Base-by-base conservation (phyloP, 2,797 vertebrate genomes). In the Myripristis murdjan region DNA sequence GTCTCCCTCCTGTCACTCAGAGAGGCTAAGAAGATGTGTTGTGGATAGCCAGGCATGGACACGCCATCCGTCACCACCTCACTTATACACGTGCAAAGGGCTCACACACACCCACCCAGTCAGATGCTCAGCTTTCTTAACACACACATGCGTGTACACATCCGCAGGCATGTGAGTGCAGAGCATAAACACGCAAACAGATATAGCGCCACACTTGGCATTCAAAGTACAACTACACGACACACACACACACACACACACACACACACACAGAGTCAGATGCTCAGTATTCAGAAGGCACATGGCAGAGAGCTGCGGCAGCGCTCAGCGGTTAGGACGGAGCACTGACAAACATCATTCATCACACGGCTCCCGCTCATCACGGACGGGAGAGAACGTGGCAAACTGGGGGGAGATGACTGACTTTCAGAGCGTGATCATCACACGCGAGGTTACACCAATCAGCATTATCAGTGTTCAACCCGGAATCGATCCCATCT, bases 1-100 rank as follows among this genome's bases (percentile, higher is more conserved):
- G 77, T 83, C 81, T 82, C 56, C 73, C 43, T 70, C 44, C 75
- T 41, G 31, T 86, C 82, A 76, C 64, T 88, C 79, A 83, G 60
- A 77, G 73, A 24, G 69, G 55, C 75, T 54, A 44, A 62, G 74
- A 81, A 75, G 87, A 84, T 80, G 77, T 78, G 73, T 67, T 22
- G 73, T 28, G 73, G 79, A 84, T 66, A 72, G 84, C 73, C 73
- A 64, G 79, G 82, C 77, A 57, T 70, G 72, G 75, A 69, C 78
- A 62, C 16, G 26, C 69, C 78, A 86, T 87, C 80, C 76, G 64
- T 85, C 85, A 80, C 47, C 78, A 60, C 49, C 73, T 72, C 58
- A 65, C 82, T 78, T 70, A 68, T 35, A 84, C 20, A 23, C 20
- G 84, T 88, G 72, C 20, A 52, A 28, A 15, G 5, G 3, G 2